Evolutionary conservation across 2,888 invertebrate species (phyloP).

Genomic region (Plagodis dolabraria): DNA sequence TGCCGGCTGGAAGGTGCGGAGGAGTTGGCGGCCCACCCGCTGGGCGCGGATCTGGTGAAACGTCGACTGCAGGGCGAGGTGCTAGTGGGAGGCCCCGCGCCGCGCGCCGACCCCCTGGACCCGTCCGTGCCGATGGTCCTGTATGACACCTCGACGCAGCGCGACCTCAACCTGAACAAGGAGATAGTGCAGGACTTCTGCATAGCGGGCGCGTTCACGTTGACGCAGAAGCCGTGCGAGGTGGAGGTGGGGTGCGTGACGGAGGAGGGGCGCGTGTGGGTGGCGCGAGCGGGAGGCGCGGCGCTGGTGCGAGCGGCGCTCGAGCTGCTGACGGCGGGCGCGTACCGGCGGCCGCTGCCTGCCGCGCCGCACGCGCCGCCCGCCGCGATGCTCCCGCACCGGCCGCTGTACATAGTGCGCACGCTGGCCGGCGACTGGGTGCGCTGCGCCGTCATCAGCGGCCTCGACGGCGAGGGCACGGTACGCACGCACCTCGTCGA

Average conservation of each 20-base stretch:
- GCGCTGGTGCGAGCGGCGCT: conserved; percentile 67
- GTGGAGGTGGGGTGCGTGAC: conserved; percentile 79
- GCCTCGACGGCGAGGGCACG: conserved; percentile 76
- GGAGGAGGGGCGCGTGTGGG: conserved; percentile 78
- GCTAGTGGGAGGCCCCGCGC: conserved; percentile 83
- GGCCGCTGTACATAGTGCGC: conserved; percentile 77
- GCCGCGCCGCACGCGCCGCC: conserved; percentile 73
- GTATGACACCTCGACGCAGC: conserved; percentile 87
- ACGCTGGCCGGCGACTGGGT: conserved; percentile 81
- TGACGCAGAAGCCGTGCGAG: conserved; percentile 72
- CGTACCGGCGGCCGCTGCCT: conserved; percentile 76
- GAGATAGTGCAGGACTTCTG: conserved; percentile 83
- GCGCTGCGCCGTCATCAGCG: conserved; percentile 75
- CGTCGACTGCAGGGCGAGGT: conserved; percentile 78
- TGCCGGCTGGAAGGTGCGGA: conserved; percentile 89
- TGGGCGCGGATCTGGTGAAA: conserved; percentile 60
- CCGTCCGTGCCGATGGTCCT: conserved; percentile 84
- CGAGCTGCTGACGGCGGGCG: conserved; percentile 70
- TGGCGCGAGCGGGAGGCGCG: conserved; percentile 72
- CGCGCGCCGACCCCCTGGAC: conserved; percentile 73
- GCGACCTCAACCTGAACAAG: conserved; percentile 87
- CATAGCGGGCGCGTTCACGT: conserved; percentile 64
- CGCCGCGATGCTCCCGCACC: conserved; percentile 43
- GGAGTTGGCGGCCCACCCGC: conserved; percentile 76
- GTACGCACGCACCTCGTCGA: conserved; percentile 78